Conservation (phyloP, 2,888 invertebrate genomes). For the Cataglyphis cursor region DNA sequence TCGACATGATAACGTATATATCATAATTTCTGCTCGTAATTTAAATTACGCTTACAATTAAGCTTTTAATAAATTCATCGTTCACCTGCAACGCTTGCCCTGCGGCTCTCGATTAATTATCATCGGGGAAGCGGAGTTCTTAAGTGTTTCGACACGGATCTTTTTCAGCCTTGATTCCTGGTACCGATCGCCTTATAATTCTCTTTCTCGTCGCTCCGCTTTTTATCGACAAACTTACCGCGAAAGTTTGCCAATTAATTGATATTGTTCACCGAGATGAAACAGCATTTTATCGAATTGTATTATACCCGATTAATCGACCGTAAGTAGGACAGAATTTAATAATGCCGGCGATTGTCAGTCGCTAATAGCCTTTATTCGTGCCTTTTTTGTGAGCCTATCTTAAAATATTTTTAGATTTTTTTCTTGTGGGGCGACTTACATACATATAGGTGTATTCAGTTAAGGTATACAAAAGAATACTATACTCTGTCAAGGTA, state of each 20-base stretch:
- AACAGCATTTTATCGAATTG: constrained; percentile 42
- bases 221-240: constrained; percentile 49
- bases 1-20: neutral
- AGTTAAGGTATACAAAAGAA: neutral
- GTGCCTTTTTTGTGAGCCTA: constrained; percentile 10
- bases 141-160: constrained; percentile 37
- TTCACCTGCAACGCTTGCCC: constrained; percentile 24
- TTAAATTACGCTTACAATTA: constrained; percentile 40
- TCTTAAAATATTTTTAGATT: constrained; percentile 29
- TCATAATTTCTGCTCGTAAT: constrained; percentile 35
- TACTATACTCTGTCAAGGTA: no score
- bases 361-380: constrained; percentile 41
- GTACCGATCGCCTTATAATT: constrained; percentile 12
- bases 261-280: constrained; percentile 46
- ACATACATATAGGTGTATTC: neutral
- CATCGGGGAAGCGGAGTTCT: neutral
- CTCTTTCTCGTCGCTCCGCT: constrained; percentile 32
- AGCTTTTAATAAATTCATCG: constrained; percentile 40
- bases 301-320: constrained; percentile 34
- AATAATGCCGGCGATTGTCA: constrained; percentile 37
- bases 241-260: constrained; percentile 51
- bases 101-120: constrained; percentile 30
- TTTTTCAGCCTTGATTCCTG: constrained; percentile 11
- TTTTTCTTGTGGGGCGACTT: neutral
- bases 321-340: constrained; percentile 46